Percentiles rank a stretch among this genome's conserved stretches.
phyloP scores from a whole-genome alignment of 2,113 vertebrate genomes.

The Lampris megalopsis region DNA sequence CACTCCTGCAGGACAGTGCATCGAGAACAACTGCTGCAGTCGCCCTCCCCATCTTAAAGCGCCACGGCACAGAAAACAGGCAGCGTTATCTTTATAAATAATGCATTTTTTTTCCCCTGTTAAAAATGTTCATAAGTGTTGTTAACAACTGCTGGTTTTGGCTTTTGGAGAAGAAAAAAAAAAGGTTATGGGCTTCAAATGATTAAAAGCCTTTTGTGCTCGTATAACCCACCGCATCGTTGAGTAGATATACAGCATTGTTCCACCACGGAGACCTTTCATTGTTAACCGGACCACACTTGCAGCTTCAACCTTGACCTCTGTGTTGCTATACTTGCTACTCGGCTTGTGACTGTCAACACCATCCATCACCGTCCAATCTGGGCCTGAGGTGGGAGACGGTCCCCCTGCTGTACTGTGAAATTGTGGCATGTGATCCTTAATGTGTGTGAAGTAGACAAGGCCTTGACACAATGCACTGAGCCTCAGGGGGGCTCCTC shows the following conservation, averaged over 20 bases:
- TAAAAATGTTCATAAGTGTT: too few relatives aligned
- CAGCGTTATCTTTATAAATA: constrained; percentile 12
- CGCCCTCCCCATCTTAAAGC: constrained; percentile 10
- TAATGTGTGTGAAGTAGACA: constrained; percentile 86
- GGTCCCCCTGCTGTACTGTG: constrained; percentile 79
- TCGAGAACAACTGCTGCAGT: constrained; percentile 60
- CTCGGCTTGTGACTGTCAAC: constrained; percentile 81
- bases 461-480: constrained; percentile 81
- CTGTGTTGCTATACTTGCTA: constrained; percentile 75
- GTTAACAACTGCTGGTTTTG: too few relatives aligned
- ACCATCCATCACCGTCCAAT: constrained; percentile 74
- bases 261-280: constrained; percentile 66
- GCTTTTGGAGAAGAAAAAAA: not conserved
- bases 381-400: constrained; percentile 45
- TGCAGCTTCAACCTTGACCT: constrained; percentile 80
- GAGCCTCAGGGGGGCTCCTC: constrained; percentile 71
- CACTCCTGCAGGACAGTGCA: constrained; percentile 71
- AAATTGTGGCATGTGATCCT: constrained; percentile 86
- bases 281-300: constrained; percentile 74
- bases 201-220: constrained; percentile 53
- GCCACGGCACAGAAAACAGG: constrained; percentile 26
- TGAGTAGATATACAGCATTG: constrained; percentile 56
- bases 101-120: too few relatives aligned
- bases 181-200: constrained; percentile 48
- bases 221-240: constrained; percentile 35